These are phyloP conservation scores for Osedax fenrisi DNA, from an alignment of 2,888 invertebrate genomes.

Conservation along the genomic window DNA sequence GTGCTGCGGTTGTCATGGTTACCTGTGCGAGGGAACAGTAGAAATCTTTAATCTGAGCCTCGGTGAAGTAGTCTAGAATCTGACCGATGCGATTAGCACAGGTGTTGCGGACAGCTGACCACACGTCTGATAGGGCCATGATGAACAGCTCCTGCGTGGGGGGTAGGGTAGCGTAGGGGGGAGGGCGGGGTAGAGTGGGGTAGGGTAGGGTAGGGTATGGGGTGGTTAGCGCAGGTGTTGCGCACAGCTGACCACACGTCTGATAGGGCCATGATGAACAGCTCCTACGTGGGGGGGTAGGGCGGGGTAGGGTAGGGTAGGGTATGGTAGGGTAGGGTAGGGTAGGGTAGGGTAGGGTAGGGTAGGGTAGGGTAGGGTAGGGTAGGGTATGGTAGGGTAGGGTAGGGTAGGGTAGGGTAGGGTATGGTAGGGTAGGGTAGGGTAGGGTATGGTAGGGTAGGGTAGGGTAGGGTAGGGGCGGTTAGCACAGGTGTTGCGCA, in stretches of 20 bases:
- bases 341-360: too few species aligned
- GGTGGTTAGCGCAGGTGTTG: conserved; percentile 38
- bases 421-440: conserved; percentile 39
- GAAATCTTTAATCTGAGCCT: conserved; percentile 38
- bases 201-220: too few species aligned
- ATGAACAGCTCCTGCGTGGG: conserved; percentile 22
- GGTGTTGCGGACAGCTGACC: conserved; percentile 46
- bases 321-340: too few species aligned
- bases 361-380: too few species aligned
- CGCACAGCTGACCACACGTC: conserved; percentile 49
- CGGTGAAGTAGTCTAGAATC: conserved; percentile 37
- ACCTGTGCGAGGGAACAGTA: too few species aligned
- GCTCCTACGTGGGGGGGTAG: too few species aligned
- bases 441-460: conserved; percentile 36
- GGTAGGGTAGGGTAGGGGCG: conserved; percentile 40
- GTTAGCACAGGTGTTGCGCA: conserved; percentile 42
- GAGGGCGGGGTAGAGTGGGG: too few species aligned
- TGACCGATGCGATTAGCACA: conserved; percentile 41
- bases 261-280: conserved; percentile 40
- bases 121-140: conserved; percentile 43
- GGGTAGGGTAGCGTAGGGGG: too few species aligned
- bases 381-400: too few species aligned
- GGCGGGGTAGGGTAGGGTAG: too few species aligned
- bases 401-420: too few species aligned
- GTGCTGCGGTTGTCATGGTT: too few species aligned